Percentiles rank a stretch among this genome's conserved stretches.
These are phyloP conservation scores for Carettochelys insculpta DNA, from an alignment of 2,113 vertebrate species.

Conservation along the genomic window DNA sequence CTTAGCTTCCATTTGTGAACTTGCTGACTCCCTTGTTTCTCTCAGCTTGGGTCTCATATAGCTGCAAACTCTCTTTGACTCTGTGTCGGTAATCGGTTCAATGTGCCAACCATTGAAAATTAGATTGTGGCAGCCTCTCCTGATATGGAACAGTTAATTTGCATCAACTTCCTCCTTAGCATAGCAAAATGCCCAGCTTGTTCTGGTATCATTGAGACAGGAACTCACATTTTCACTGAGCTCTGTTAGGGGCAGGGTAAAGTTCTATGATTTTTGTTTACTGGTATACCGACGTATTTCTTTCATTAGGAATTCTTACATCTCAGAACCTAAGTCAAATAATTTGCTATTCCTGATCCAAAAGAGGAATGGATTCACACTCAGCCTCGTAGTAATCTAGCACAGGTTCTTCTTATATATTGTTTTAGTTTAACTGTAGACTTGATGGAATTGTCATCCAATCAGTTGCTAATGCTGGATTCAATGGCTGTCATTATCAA, in stretches of 20 bases:
- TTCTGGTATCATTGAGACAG: slow-evolving; percentile 64
- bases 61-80: neutral
- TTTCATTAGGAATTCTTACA: slow-evolving; percentile 73
- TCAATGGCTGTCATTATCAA: neutral
- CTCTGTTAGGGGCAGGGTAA: slow-evolving; percentile 66
- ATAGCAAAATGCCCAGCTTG: slow-evolving; percentile 61
- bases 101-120: neutral
- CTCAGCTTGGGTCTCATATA: neutral
- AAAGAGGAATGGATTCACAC: slow-evolving; percentile 55
- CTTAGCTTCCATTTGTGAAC: accelerated
- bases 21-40: accelerated
- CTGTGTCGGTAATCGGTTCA: neutral
- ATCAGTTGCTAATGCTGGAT: neutral
- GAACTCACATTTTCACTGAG: slow-evolving; percentile 65
- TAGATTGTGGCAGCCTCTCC: neutral
- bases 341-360: slow-evolving; percentile 66
- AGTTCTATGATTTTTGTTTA: slow-evolving; percentile 69
- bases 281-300: no score
- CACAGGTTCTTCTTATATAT: slow-evolving; percentile 68
- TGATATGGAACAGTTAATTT: slow-evolving; percentile 57
- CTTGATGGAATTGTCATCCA: slow-evolving; percentile 47
- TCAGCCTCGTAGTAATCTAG: slow-evolving; percentile 61
- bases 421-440: slow-evolving; percentile 26
- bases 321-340: slow-evolving; percentile 70
- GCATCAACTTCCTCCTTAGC: slow-evolving; percentile 35